These are phyloP conservation scores for Herpetotheres cachinnans DNA, from an alignment of 2,113 vertebrate species.

Conservation along the genomic window DNA sequence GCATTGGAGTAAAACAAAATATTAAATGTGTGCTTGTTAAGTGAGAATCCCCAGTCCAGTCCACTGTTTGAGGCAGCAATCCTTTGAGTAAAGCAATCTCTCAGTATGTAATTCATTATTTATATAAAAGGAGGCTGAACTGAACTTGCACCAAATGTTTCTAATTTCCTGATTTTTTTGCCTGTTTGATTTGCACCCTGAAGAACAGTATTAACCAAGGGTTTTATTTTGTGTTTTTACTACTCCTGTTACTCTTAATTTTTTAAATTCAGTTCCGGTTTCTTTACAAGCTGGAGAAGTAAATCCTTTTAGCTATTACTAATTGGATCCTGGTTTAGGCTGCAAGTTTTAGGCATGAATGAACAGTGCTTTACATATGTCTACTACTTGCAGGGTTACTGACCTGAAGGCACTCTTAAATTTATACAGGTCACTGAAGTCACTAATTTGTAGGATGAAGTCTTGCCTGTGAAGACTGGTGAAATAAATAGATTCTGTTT, in stretches of 20 bases:
- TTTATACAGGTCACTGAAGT: slow-evolving; percentile 45
- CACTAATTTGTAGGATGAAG: slow-evolving; percentile 36
- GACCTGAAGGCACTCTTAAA: slow-evolving; percentile 54
- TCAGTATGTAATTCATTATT: neutral
- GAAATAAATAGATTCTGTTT: slow-evolving; percentile 13
- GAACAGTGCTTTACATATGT: slow-evolving; percentile 24
- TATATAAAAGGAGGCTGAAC: neutral
- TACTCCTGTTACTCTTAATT: slow-evolving; percentile 4
- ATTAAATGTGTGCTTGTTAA: neutral
- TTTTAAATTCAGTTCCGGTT: neutral
- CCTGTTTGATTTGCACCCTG: neutral
- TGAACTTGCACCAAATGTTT: slow-evolving; percentile 18
- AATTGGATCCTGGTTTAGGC: slow-evolving; percentile 29
- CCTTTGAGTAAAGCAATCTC: neutral
- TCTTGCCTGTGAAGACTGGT: neutral
- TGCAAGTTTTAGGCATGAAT: slow-evolving; percentile 48
- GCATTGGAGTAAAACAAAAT: neutral
- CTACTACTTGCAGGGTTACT: slow-evolving; percentile 6
- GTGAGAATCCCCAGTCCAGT: neutral
- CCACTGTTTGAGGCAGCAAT: neutral
- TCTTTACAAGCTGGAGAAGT: slow-evolving; percentile 28
- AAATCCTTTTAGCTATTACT: slow-evolving; percentile 47
- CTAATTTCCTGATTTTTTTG: neutral
- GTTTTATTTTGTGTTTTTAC: slow-evolving; percentile 12
- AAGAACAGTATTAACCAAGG: neutral